phyloP scores from a whole-genome alignment of 2,888 invertebrate species.

The Prostheceraeus crozeri region DNA sequence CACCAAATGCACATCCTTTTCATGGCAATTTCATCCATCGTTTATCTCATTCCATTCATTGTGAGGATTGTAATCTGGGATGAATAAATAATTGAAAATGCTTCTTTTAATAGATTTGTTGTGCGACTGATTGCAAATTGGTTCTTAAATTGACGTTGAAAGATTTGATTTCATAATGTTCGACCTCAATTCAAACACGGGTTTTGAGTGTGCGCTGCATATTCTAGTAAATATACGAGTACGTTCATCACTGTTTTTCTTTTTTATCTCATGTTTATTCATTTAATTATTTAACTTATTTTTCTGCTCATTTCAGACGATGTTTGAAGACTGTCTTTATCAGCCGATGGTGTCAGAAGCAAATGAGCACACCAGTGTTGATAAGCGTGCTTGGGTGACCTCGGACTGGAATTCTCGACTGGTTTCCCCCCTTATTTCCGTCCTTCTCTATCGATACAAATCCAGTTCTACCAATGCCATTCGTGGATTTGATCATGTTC shows the following conservation, averaged over 20 bases:
- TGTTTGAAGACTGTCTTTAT: conserved; percentile 14
- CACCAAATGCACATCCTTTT: too few species aligned
- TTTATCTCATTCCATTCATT: too few species aligned
- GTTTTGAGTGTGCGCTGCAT: too few species aligned
- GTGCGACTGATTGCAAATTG: too few species aligned
- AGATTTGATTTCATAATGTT: too few species aligned
- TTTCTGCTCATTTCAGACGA: neutral
- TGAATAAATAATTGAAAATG: too few species aligned
- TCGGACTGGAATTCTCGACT: conserved; percentile 22
- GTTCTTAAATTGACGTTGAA: too few species aligned
- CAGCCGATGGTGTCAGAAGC: neutral
- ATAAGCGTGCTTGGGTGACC: conserved; percentile 1
- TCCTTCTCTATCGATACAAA: neutral
- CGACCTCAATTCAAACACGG: too few species aligned
- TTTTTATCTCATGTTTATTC: neutral
- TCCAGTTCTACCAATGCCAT: neutral
- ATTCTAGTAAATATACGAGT: too few species aligned
- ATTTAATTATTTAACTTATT: neutral
- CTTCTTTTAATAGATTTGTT: too few species aligned
- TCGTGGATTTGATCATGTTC: conserved; percentile 1
- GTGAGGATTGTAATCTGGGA: too few species aligned
- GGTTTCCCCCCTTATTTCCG: neutral
- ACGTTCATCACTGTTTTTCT: neutral
- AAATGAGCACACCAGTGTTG: neutral
- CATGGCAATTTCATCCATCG: too few species aligned